Conservation (phyloP, 2,888 invertebrate species). For the Leucophenga montana region DNA sequence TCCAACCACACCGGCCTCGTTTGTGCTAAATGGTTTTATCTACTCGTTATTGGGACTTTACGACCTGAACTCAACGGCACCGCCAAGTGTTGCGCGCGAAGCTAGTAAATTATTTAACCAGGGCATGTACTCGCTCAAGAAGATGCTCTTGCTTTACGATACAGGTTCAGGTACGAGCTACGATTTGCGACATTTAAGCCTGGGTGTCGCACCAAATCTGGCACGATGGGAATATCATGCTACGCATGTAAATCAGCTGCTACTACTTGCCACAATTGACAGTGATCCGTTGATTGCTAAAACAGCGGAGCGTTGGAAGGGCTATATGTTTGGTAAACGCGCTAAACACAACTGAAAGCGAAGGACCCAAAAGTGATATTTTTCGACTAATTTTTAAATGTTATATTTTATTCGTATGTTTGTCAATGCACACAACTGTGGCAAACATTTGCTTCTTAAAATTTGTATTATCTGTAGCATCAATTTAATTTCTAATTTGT, state of each 20-base stretch:
- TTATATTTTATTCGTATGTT: slow-evolving; percentile 11
- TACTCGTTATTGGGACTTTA: slow-evolving; percentile 96
- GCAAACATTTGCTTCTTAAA: not conserved
- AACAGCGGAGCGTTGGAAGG: slow-evolving; percentile 94
- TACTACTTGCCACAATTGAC: slow-evolving; percentile 89
- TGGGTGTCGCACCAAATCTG: slow-evolving; percentile 90
- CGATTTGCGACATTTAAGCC: slow-evolving; percentile 93
- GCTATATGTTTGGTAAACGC: slow-evolving; percentile 94
- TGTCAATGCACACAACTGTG: not conserved
- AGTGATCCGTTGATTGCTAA: slow-evolving; percentile 85
- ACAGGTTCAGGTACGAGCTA: slow-evolving; percentile 97
- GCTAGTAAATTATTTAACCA: slow-evolving; percentile 85
- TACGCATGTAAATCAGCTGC: slow-evolving; percentile 96
- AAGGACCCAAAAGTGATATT: slow-evolving; percentile 35
- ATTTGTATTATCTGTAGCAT: not conserved
- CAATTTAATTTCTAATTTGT: not conserved
- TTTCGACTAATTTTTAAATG: slow-evolving; percentile 10
- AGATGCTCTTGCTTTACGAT: slow-evolving; percentile 91
- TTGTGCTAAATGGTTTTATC: slow-evolving; percentile 98
- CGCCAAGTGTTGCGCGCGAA: slow-evolving; percentile 80
- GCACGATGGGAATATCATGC: slow-evolving; percentile 99
- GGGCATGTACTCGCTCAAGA: slow-evolving; percentile 90
- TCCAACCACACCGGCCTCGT: slow-evolving; percentile 94
- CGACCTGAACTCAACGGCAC: slow-evolving; percentile 89
- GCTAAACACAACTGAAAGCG: slow-evolving; percentile 89